Evolutionary conservation across 2,113 vertebrate genomes (phyloP).

Genomic region (Pteruthius melanotis): DNA sequence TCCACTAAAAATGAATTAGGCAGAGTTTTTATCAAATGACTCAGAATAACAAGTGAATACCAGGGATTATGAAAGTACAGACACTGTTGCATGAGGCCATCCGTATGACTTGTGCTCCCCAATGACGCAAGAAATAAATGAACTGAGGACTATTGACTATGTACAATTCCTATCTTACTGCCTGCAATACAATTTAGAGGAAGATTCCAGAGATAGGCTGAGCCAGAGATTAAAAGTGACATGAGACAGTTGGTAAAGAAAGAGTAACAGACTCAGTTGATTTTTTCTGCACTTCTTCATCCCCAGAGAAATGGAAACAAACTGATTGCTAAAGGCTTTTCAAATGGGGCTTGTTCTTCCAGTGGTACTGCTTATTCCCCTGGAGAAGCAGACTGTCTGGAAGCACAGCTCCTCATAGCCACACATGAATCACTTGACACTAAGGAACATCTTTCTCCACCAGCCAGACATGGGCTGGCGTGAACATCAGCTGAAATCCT

Average conservation of each 20-base stretch:
- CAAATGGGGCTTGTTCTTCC: not conserved
- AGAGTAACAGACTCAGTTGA: not conserved
- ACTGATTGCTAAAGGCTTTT: not conserved
- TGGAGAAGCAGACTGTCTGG: not conserved
- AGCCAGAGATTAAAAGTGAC: conserved; percentile 11
- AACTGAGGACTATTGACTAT: not conserved
- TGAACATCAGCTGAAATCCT: not conserved
- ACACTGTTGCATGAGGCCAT: not conserved
- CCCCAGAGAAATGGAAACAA: not conserved
- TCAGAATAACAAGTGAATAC: conserved; percentile 13
- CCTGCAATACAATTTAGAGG: not conserved
- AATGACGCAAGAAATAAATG: not conserved
- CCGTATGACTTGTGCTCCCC: not conserved
- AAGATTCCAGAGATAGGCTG: not conserved
- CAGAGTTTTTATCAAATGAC: not conserved
- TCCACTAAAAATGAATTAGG: not conserved
- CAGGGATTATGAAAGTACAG: conserved; percentile 1
- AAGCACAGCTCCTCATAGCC: not conserved
- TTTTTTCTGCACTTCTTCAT: not conserved
- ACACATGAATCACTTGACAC: not conserved
- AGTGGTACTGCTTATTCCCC: not conserved
- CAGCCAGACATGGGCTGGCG: not conserved
- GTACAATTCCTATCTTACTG: not conserved
- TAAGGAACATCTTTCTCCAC: not conserved
- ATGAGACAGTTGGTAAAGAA: not conserved